phyloP scores from a whole-genome alignment of 2,888 invertebrate species.

The Tenthredo notha region DNA sequence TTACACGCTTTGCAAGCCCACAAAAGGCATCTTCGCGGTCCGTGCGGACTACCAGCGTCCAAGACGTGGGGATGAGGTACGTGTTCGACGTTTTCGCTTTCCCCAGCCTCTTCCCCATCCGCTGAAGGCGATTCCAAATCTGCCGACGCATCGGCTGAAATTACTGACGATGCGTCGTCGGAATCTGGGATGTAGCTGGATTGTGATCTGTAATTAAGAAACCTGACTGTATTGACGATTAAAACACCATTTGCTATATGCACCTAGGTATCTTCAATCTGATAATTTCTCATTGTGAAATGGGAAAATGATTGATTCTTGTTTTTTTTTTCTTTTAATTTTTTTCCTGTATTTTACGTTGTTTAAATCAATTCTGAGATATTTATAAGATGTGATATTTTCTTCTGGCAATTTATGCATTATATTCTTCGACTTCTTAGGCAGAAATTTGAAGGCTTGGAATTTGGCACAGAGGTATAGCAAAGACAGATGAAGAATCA shows the following conservation, averaged over 20 bases:
- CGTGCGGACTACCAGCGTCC: conserved; percentile 72
- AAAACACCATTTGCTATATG: neutral
- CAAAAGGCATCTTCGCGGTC: conserved; percentile 89
- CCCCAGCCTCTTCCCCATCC: conserved; percentile 67
- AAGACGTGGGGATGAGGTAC: conserved; percentile 75
- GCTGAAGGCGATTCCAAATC: conserved; percentile 72
- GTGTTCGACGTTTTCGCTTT: conserved; percentile 70
- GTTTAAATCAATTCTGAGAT: neutral
- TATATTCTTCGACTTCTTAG: neutral
- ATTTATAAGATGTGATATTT: neutral
- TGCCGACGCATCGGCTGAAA: conserved; percentile 73
- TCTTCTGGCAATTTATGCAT: neutral
- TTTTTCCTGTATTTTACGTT: too few species aligned
- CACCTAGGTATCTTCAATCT: neutral
- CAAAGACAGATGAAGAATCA: neutral
- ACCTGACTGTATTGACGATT: neutral
- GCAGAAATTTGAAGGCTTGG: neutral
- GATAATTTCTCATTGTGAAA: neutral
- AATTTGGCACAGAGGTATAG: neutral
- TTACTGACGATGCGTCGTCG: conserved; percentile 74
- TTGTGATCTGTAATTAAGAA: conserved; percentile 67
- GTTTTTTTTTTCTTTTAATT: neutral
- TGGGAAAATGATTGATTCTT: neutral
- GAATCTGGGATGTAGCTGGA: conserved; percentile 72
- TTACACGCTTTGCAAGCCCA: conserved; percentile 99